Evolutionary conservation across 2,797 vertebrate genomes (phyloP).

Genomic region (Pyrocephalus nanus): DNA sequence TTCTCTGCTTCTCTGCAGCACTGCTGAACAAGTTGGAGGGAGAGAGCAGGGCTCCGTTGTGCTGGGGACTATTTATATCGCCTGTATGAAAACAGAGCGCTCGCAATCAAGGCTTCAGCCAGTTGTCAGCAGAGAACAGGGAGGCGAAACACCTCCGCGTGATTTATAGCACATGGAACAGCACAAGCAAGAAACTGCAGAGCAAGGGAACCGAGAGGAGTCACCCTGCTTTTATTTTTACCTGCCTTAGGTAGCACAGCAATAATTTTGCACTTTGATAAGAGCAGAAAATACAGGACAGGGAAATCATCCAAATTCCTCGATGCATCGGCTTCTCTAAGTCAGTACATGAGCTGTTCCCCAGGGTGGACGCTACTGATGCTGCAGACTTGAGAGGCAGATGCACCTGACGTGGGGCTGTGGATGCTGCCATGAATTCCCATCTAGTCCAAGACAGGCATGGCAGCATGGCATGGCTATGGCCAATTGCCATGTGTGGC

Average conservation of each 20-base stretch:
- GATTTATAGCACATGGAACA: constrained; percentile 66
- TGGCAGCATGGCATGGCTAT: fast-evolving
- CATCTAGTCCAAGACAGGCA: background rate
- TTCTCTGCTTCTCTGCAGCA: constrained; percentile 28
- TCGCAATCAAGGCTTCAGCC: constrained; percentile 62
- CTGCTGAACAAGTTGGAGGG: constrained; percentile 20
- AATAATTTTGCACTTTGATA: background rate
- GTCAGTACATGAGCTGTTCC: background rate
- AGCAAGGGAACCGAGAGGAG: constrained; percentile 40
- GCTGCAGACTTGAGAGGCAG: background rate
- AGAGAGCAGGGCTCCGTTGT: constrained; percentile 30
- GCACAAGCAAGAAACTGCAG: constrained; percentile 45
- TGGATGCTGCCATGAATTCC: background rate
- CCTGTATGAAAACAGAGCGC: constrained; percentile 44
- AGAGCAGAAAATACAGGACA: background rate
- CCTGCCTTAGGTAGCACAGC: constrained; percentile 13
- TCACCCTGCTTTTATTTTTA: constrained; percentile 61
- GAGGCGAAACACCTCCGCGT: constrained; percentile 63
- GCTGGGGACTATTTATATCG: constrained; percentile 63
- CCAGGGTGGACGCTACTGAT: background rate
- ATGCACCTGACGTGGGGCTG: background rate
- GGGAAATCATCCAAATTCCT: background rate
- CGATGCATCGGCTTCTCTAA: background rate
- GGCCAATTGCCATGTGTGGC: background rate
- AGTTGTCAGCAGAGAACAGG: constrained; percentile 58